Evolutionary conservation across 2,888 invertebrate genomes (phyloP).

Genomic region (Apamea monoglypha): DNA sequence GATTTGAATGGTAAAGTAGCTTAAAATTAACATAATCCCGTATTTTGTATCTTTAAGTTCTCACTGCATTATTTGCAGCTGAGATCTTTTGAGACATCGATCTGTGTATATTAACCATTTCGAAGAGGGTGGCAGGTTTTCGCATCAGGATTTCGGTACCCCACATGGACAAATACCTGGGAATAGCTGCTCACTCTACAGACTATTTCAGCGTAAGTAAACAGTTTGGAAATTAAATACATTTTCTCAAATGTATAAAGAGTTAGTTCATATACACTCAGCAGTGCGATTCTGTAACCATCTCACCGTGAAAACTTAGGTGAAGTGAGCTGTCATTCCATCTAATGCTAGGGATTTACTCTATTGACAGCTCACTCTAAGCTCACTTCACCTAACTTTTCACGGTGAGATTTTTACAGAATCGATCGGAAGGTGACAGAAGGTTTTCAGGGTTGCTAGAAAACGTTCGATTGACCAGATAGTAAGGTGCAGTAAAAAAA

Average conservation of each 20-base stretch:
- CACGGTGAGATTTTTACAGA: too few relatives aligned
- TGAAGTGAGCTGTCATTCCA: too few relatives aligned
- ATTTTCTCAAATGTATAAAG: neutral
- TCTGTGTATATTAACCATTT: conserved; percentile 64
- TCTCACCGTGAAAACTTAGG: too few relatives aligned
- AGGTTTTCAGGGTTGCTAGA: neutral
- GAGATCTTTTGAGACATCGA: conserved; percentile 74
- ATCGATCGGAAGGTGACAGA: too few relatives aligned
- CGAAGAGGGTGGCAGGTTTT: conserved; percentile 20
- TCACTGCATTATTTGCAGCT: conserved; percentile 83
- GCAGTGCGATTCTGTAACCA: too few relatives aligned
- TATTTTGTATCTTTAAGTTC: conserved; percentile 86
- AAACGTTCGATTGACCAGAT: too few relatives aligned
- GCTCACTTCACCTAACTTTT: too few relatives aligned
- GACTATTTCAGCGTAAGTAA: neutral
- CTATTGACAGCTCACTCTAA: too few relatives aligned
- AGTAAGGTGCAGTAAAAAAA: too few relatives aligned
- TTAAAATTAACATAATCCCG: conserved; percentile 87
- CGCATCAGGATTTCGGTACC: neutral
- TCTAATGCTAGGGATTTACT: too few relatives aligned
- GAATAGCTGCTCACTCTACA: neutral
- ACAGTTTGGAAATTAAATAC: neutral
- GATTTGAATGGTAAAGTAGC: conserved; percentile 86
- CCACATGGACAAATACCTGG: neutral
- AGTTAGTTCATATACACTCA: neutral